A percentile compares a stretch with the other conserved stretches of the same genome.
Conservation (phyloP, 2,113 vertebrate genomes). For the Drymodes brunneopygia region DNA sequence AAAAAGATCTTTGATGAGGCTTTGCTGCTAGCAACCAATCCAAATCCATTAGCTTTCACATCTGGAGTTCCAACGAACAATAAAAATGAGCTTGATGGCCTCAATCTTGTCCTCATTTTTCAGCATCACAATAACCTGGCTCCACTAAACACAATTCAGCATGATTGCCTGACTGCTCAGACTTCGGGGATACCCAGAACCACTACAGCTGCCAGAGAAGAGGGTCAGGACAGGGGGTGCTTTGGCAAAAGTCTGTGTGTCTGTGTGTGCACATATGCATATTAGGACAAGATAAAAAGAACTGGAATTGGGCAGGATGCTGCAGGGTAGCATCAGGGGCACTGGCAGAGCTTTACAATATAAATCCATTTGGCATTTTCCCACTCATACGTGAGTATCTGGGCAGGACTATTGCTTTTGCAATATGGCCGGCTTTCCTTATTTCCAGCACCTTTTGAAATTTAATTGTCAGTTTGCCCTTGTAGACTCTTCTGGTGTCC, state of each 20-base stretch:
- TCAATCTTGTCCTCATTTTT: constrained; percentile 75
- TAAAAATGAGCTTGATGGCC: constrained; percentile 74
- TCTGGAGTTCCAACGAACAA: constrained; percentile 72
- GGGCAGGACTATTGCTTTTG: not conserved
- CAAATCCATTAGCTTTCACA: constrained; percentile 75
- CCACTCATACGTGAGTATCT: not conserved
- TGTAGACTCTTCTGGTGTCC: not conserved
- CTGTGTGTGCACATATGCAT: not conserved
- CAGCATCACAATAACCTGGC: constrained; percentile 73
- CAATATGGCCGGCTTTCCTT: not conserved
- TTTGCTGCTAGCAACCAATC: constrained; percentile 70
- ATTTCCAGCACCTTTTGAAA: not conserved
- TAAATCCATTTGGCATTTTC: not conserved
- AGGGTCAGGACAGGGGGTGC: not conserved
- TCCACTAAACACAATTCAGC: constrained; percentile 69
- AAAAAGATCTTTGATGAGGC: constrained; percentile 75
- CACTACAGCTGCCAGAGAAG: constrained; percentile 1
- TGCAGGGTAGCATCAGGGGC: constrained; percentile 30
- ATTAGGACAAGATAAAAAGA: constrained; percentile 14
- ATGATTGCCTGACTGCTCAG: constrained; percentile 67
- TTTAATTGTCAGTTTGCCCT: not conserved
- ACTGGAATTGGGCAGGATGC: not conserved
- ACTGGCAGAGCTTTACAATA: not conserved
- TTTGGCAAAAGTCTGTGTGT: not conserved
- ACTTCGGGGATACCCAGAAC: not conserved